Conservation (phyloP, 2,797 vertebrate species). For the Poecilia gillii region DNA sequence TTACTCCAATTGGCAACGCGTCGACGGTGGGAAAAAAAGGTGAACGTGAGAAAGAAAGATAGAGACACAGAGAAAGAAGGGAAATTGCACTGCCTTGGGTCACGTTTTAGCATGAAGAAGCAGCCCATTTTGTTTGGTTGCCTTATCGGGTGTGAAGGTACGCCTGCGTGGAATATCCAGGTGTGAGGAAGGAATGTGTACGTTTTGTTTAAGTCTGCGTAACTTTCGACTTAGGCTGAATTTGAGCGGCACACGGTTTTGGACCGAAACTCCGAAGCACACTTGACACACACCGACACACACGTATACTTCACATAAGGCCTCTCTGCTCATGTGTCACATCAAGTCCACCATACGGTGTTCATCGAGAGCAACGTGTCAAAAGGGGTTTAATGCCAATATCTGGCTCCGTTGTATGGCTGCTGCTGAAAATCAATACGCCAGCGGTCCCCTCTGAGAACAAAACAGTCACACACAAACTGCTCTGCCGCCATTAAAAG, state of each 20-base stretch:
- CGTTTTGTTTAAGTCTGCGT: constrained; percentile 38
- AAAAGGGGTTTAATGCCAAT: constrained; percentile 79
- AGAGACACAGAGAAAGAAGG: constrained; percentile 15
- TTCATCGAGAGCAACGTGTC: constrained; percentile 71
- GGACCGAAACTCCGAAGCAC: constrained; percentile 2
- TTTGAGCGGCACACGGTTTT: constrained; percentile 33
- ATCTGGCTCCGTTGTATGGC: constrained; percentile 65
- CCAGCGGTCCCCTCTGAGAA: constrained; percentile 57
- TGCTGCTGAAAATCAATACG: constrained; percentile 72
- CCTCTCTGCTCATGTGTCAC: constrained; percentile 55
- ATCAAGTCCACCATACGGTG: constrained; percentile 53
- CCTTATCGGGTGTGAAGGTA: constrained; percentile 47
- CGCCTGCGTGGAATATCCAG: constrained; percentile 47
- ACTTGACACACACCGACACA: background rate
- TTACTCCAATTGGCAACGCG: constrained; percentile 53
- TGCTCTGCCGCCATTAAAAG: constrained; percentile 38
- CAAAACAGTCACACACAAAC: constrained; percentile 41
- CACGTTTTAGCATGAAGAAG: constrained; percentile 60
- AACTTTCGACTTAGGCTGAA: constrained; percentile 45
- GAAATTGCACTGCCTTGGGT: constrained; percentile 43
- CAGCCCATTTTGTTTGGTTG: constrained; percentile 55
- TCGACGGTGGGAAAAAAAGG: constrained; percentile 46
- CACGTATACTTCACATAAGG: constrained; percentile 9
- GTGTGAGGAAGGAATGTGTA: constrained; percentile 55
- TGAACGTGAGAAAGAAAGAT: constrained; percentile 25